phyloP scores from a whole-genome alignment of 2,113 vertebrate genomes.

The Apodemus sylvaticus region DNA sequence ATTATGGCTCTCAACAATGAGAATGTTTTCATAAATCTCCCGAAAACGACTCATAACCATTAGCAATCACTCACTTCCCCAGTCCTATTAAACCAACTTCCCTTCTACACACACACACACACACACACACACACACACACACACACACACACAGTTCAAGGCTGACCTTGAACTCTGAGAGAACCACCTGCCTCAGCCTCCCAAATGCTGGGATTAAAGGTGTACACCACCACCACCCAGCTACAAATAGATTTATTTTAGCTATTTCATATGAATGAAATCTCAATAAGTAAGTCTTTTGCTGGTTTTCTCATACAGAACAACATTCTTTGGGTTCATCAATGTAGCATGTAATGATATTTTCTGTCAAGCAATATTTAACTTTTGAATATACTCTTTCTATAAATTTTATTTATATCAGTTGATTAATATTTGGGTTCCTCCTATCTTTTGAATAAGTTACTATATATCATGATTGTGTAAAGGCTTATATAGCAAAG shows the following conservation, averaged over 20 bases:
- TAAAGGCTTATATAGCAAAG: neutral
- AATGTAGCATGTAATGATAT: neutral
- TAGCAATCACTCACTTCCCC: conserved; percentile 15
- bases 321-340: conserved; percentile 15
- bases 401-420: conserved; percentile 26
- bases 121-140: too few species aligned
- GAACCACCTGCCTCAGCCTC: neutral
- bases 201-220: neutral
- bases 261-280: neutral
- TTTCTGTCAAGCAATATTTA: conserved; percentile 4
- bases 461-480: neutral
- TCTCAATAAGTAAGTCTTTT: neutral
- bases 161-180: neutral
- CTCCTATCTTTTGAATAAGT: conserved; percentile 17
- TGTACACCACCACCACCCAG: neutral
- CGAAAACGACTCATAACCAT: conserved; percentile 18
- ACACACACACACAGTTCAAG: too few species aligned
- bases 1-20: neutral
- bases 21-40: neutral
- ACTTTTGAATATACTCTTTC: neutral
- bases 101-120: neutral
- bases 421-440: neutral
- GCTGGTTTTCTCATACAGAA: neutral
- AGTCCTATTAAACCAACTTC: neutral
- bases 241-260: conserved; percentile 22